Evolutionary conservation across 37 sponge, comb jelly and placozoan species (phyloP), one percentile per base, ranked within the genome.

Genomic region (Ianthella basta): DNA sequence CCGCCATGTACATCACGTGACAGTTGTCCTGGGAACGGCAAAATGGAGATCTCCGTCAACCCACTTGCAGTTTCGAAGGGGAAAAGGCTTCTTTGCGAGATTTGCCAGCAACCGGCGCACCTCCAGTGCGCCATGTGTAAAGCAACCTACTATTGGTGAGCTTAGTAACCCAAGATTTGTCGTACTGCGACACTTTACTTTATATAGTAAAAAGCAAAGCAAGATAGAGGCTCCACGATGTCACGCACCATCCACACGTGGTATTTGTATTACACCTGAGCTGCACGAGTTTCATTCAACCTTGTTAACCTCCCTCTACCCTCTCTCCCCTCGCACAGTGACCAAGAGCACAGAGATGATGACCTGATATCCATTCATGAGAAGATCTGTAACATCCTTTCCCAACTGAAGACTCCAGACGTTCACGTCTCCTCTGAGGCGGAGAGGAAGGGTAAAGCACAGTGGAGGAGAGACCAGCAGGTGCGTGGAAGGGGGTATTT

Each of bases 31-130:
- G 64, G 64, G 29, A 27, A 61, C 64, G 25, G 40, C 21, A 36
- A 41, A 36, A 75, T 75, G 78, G 78, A 75, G 54, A 41, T 53
- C 25, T 75, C 78, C 30, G 56, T 95, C 27, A 95, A 95, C 85
- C 96, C 96, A 27, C 72, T 95, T 18, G 92, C 96, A 13, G 90
- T 75, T 70, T 92, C 96, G 0, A 92, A 92, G 36, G 96, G 96
- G 1, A 54, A 72, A 24, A 92, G 92, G 85, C 40, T 88, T 0
- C 44, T 86, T 19, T 95, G 96, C 82, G 93, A 95, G 60, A 59
- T 95, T 12, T 95, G 96, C 81, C 96, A 92, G 81, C 90, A 95
- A 30, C 93, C 92, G 40, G 96, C 96, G 13, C 56, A 83, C 68
- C 23, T 92, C 10, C 91, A 90, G 79, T 95, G 96, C 64, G 84